Percentiles rank a stretch among this genome's conserved stretches.
phyloP scores from a whole-genome alignment of 1,140 invertebrate species.

The Caligus rogercresseyi region DNA sequence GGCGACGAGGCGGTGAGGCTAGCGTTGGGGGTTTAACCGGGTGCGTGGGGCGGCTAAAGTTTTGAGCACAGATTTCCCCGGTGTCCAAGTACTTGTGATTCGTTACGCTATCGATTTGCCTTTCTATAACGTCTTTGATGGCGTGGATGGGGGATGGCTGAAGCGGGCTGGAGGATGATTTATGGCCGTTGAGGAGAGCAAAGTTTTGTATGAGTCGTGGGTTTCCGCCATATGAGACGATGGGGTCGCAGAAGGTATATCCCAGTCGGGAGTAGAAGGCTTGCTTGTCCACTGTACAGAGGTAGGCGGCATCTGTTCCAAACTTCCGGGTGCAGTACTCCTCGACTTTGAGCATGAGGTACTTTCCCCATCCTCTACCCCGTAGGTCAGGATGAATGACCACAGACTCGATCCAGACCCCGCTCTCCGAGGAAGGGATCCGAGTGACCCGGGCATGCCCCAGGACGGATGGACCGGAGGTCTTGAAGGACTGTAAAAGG shows the following conservation, averaged over 20 bases:
- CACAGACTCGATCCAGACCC: conserved; percentile 24
- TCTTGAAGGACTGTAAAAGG: conserved; percentile 17
- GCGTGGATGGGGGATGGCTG: neutral
- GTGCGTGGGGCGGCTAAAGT: neutral
- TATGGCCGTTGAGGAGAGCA: neutral
- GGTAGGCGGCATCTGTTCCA: conserved; percentile 21
- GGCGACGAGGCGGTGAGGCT: neutral
- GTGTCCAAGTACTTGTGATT: neutral
- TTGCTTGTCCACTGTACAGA: conserved; percentile 24
- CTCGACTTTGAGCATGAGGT: conserved; percentile 23
- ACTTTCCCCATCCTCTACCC: conserved; percentile 23
- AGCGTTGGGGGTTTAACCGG: neutral
- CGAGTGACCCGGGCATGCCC: conserved; percentile 21
- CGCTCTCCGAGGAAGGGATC: conserved; percentile 17
- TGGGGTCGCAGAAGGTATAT: conserved; percentile 24
- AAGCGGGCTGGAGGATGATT: neutral
- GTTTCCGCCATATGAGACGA: conserved; percentile 23
- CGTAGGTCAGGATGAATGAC: conserved; percentile 22
- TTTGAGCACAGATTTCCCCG: neutral
- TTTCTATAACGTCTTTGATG: neutral
- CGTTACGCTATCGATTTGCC: neutral
- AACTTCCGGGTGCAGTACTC: conserved; percentile 21
- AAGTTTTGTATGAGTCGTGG: neutral
- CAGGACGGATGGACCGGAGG: conserved; percentile 11
- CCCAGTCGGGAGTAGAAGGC: conserved; percentile 24